Percentiles rank a stretch among this genome's conserved stretches.
phyloP scores from a whole-genome alignment of 2,113 vertebrate species.

The Scolopax mira region DNA sequence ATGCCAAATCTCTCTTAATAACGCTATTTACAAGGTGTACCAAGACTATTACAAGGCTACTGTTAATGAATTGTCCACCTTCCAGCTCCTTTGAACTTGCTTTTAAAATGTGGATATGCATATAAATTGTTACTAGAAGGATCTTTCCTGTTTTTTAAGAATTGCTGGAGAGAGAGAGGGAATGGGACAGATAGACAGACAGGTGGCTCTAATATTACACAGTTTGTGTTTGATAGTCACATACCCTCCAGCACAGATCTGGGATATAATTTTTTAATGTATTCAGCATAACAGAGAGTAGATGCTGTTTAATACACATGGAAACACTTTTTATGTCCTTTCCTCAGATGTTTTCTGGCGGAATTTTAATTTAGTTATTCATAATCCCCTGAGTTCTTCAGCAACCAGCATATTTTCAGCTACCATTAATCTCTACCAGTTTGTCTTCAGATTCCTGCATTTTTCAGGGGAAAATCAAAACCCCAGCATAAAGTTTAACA shows the following conservation, averaged over 20 bases:
- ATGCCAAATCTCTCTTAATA: not conserved
- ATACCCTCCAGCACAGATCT: not conserved
- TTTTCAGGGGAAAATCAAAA: not conserved
- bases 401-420: not conserved
- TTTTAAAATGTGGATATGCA: not conserved
- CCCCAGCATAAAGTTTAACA: not conserved
- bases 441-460: not conserved
- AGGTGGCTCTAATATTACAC: not conserved
- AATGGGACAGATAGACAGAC: not conserved
- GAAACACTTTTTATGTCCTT: not conserved
- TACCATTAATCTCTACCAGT: not conserved
- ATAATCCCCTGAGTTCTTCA: not conserved
- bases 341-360: not conserved
- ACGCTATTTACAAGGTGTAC: not conserved
- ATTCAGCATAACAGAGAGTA: not conserved
- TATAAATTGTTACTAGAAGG: not conserved
- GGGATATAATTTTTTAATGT: not conserved
- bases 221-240: not conserved
- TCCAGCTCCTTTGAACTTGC: constrained; percentile 8
- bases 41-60: not conserved
- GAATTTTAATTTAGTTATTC: constrained; percentile 6
- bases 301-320: not conserved
- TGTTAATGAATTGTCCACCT: not conserved
- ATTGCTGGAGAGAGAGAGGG: not conserved
- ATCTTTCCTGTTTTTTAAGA: not conserved